Conservation (phyloP, 2,113 vertebrate species). For the Nothobranchius furzeri region DNA sequence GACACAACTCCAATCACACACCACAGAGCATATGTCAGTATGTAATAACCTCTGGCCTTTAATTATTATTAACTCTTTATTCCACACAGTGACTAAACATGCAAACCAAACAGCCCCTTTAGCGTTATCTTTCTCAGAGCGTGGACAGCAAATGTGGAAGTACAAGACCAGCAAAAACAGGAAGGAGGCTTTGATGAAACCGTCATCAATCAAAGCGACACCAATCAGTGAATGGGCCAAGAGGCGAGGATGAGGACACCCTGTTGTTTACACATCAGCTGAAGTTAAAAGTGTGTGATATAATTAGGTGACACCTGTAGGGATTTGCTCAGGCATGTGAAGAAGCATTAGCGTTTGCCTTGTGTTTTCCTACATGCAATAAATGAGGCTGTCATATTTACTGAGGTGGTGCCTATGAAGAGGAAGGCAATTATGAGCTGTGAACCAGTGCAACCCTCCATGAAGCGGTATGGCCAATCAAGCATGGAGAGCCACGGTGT, state of each 20-base stretch:
- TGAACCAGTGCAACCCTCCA: constrained; percentile 61
- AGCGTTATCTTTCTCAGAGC: constrained; percentile 29
- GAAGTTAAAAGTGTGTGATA: constrained; percentile 44
- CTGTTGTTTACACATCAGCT: constrained; percentile 59
- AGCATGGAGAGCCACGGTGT: constrained; percentile 14
- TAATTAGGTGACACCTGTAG: constrained; percentile 71
- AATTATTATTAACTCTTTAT: not conserved
- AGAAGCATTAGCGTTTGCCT: constrained; percentile 37
- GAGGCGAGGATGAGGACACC: constrained; percentile 31
- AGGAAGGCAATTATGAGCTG: constrained; percentile 70
- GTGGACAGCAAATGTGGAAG: not conserved
- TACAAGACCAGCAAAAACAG: constrained; percentile 2
- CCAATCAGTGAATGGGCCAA: constrained; percentile 14
- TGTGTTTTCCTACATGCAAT: constrained; percentile 53
- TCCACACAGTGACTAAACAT: not conserved
- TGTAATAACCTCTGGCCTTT: constrained; percentile 8
- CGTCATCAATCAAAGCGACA: constrained; percentile 62
- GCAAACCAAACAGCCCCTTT: constrained; percentile 23
- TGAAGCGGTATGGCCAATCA: constrained; percentile 52
- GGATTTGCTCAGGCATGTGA: constrained; percentile 56
- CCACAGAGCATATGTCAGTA: not conserved
- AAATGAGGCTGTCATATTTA: constrained; percentile 70
- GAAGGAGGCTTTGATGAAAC: constrained; percentile 6
- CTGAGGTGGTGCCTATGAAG: constrained; percentile 58
- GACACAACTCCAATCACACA: constrained; percentile 22